Percentiles rank a stretch among this genome's conserved stretches.
phyloP scores from a whole-genome alignment of 2,113 vertebrate species.

The Scortum barcoo region DNA sequence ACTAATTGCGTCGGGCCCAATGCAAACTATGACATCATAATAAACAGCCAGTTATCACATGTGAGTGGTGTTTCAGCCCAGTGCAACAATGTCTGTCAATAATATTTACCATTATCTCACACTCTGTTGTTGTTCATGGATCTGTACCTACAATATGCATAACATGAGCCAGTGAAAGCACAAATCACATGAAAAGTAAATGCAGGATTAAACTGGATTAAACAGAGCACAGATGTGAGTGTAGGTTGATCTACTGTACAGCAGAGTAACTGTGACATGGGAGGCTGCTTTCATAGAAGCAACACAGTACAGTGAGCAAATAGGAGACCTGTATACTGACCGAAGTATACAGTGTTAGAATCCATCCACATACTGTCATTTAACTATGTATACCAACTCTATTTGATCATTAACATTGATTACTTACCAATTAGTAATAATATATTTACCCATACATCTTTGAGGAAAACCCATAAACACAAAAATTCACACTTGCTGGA shows the following conservation, averaged over 20 bases:
- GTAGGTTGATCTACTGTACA: conserved; percentile 1
- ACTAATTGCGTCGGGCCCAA: neutral
- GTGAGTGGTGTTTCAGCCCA: neutral
- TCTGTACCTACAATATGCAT: neutral
- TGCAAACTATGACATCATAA: neutral
- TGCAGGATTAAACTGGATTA: conserved; percentile 62
- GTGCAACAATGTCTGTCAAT: too few relatives aligned
- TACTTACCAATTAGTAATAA: too few relatives aligned
- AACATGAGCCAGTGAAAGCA: neutral
- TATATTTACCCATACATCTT: neutral
- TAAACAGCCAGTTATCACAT: neutral
- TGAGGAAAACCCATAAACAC: neutral
- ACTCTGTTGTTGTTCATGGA: neutral
- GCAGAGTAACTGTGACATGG: neutral
- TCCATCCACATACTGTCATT: neutral
- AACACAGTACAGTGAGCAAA: conserved; percentile 9
- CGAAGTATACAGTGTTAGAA: neutral
- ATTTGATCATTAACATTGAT: neutral
- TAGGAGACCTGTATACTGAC: neutral
- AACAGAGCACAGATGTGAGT: conserved; percentile 37
- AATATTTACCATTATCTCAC: neutral
- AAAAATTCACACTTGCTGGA: neutral
- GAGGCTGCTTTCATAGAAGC: conserved; percentile 15
- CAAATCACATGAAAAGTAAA: conserved; percentile 38
- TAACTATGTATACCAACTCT: neutral